Percentiles rank a stretch among this genome's conserved stretches.
Evolutionary conservation across 2,888 invertebrate species (phyloP).

Genomic region (Aspidiotus rigidus): DNA sequence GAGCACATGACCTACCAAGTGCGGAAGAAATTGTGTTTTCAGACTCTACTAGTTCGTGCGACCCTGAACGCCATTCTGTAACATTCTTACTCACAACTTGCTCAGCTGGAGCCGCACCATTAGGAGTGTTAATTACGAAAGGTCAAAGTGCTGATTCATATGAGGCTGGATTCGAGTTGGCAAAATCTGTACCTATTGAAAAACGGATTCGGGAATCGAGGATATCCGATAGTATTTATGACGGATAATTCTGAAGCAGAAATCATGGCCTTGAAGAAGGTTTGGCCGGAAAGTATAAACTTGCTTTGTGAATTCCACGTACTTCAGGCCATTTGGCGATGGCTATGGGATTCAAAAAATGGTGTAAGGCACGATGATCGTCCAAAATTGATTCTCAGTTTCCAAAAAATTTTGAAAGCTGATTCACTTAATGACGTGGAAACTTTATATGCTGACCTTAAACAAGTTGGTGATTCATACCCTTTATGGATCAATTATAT

Average conservation of each 20-base stretch:
- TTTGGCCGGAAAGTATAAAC: background rate
- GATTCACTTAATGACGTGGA: conserved; percentile 5
- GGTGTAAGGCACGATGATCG: background rate
- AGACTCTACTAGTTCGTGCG: conserved; percentile 14
- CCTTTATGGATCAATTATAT: background rate
- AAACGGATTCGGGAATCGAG: conserved; percentile 15
- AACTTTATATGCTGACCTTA: background rate
- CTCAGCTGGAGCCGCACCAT: too few relatives aligned
- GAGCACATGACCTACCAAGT: conserved; percentile 11
- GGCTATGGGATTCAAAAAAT: conserved; percentile 24
- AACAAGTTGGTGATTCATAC: background rate
- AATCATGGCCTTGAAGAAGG: conserved; percentile 18
- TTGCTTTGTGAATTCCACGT: conserved; percentile 22
- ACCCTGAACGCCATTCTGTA: conserved; percentile 21
- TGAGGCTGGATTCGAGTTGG: too few relatives aligned
- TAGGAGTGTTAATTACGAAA: too few relatives aligned
- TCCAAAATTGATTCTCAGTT: conserved; percentile 5
- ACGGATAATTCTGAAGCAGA: conserved; percentile 23
- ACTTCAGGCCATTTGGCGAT: conserved; percentile 19
- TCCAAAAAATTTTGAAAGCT: conserved; percentile 16
- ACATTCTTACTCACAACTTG: too few relatives aligned
- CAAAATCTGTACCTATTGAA: background rate
- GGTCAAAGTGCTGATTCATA: too few relatives aligned
- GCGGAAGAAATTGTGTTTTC: too few relatives aligned
- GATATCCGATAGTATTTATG: conserved; percentile 4